A percentile compares a stretch with the other conserved stretches of the same genome.
phyloP scores from a whole-genome alignment of 1,140 invertebrate species.

The Cydia amplana region DNA sequence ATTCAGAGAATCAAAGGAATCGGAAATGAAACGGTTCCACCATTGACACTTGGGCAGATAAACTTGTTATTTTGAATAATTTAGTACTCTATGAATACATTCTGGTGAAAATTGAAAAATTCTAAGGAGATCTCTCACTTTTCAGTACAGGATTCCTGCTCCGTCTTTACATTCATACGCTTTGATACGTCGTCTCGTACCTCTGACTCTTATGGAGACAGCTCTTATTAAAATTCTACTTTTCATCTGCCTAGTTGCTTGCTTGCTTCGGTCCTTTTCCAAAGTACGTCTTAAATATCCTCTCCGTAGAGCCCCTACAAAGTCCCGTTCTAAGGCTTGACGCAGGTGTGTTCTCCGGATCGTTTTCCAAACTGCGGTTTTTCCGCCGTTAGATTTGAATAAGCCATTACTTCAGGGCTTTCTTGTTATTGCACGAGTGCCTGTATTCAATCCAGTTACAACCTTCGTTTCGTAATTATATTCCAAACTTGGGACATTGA shows the following conservation, averaged over 20 bases:
- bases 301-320: constrained; percentile 29
- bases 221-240: no score
- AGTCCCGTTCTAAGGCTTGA: constrained; percentile 42
- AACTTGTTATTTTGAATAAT: background rate
- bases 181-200: no score
- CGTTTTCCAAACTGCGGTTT: constrained; percentile 57
- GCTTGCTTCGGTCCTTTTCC: background rate
- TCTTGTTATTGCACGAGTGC: constrained; percentile 34
- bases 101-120: no score
- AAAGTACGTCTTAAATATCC: background rate
- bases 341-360: constrained; percentile 60
- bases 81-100: background rate
- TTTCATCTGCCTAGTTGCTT: background rate
- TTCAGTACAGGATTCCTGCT: no score
- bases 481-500: background rate
- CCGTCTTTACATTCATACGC: no score
- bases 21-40: background rate
- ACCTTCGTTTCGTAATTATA: background rate
- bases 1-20: background rate
- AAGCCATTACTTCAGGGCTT: constrained; percentile 55
- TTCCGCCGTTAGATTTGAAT: constrained; percentile 68
- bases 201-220: no score
- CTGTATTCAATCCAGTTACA: constrained; percentile 38
- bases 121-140: no score
- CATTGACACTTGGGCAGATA: background rate